phyloP scores from a whole-genome alignment of 2,797 vertebrate species.

The Propithecus perrieri region DNA sequence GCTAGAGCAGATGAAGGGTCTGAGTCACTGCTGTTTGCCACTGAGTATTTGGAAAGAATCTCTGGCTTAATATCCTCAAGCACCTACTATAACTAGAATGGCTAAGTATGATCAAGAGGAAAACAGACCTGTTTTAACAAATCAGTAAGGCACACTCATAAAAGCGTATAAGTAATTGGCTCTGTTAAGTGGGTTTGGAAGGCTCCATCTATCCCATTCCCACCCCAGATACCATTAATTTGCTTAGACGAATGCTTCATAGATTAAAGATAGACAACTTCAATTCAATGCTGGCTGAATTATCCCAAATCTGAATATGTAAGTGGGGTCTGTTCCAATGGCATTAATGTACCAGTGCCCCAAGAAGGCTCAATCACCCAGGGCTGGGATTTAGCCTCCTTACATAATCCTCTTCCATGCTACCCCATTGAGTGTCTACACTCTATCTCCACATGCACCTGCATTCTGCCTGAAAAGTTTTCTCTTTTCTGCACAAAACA shows the following conservation, averaged over 20 bases:
- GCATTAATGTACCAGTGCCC: background rate
- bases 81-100: background rate
- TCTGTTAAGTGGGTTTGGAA: background rate
- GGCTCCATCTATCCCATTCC: background rate
- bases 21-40: background rate
- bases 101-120: background rate
- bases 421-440: background rate
- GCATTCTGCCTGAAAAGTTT: background rate
- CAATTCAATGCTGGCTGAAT: background rate
- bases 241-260: background rate
- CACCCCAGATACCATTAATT: background rate
- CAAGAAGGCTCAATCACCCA: background rate
- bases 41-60: background rate
- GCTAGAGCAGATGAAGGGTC: background rate
- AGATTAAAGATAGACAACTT: background rate
- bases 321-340: background rate
- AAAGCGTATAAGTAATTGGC: background rate
- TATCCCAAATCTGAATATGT: background rate
- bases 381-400: background rate
- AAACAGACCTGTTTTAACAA: background rate
- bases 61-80: background rate
- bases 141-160: background rate
- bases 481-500: background rate
- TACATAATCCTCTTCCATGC: background rate
- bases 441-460: background rate